Conservation (phyloP, 2,888 invertebrate species). For the Archaeoteleia sp. region DNA sequence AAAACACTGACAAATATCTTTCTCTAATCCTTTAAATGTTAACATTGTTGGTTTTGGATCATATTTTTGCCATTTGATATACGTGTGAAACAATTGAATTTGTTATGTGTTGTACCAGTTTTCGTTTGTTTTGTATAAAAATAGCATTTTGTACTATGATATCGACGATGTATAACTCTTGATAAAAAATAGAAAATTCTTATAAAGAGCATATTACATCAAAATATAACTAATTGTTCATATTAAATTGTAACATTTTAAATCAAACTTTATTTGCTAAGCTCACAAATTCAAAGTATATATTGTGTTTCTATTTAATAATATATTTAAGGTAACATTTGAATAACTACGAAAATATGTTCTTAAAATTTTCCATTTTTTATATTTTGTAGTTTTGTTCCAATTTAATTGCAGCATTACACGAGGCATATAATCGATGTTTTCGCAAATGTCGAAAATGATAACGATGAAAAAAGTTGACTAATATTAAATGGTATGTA, state of each 20-base stretch:
- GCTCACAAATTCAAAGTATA: too few relatives aligned
- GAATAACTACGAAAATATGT: too few relatives aligned
- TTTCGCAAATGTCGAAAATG: constrained; percentile 29
- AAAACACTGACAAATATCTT: constrained; percentile 28
- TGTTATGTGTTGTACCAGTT: constrained; percentile 31
- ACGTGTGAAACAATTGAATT: constrained; percentile 32
- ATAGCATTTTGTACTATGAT: constrained; percentile 43
- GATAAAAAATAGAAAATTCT: constrained; percentile 34
- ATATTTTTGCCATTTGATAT: constrained; percentile 26
- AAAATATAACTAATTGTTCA: constrained; percentile 1
- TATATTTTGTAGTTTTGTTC: constrained; percentile 5
- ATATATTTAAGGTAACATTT: too few relatives aligned
- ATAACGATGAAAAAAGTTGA: constrained; percentile 5
- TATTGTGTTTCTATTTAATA: too few relatives aligned
- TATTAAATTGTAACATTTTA: neutral
- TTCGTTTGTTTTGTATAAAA: constrained; percentile 40
- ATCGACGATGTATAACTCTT: constrained; percentile 20
- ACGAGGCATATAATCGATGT: constrained; percentile 39
- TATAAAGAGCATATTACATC: constrained; percentile 1
- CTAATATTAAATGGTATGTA: neutral
- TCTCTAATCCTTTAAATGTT: constrained; percentile 27
- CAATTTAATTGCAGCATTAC: constrained; percentile 20
- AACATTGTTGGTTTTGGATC: constrained; percentile 11
- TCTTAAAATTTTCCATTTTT: constrained; percentile 23
- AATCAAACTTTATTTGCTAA: neutral